Evolutionary conservation across 2,888 invertebrate species (phyloP), one percentile per base, ranked within the genome.

Genomic region (Elmis aenea): DNA sequence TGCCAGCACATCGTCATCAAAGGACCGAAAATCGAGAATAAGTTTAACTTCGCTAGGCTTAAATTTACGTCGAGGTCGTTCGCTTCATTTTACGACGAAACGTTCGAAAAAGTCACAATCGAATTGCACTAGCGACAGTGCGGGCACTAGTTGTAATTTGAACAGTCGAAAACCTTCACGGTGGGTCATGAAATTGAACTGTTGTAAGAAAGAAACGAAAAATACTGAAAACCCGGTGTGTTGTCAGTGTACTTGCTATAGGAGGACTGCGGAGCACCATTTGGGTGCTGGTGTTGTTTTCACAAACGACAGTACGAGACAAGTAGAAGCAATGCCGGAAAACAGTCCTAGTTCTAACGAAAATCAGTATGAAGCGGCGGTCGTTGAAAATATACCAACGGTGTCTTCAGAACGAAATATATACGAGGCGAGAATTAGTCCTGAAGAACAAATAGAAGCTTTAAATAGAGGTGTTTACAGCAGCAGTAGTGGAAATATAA

Each of bases 121-220:
- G 9, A 5, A 12, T 5, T 5, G 26, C 13, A 25, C 31, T 13
- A 26, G 35, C 16, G 23, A 28, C 8, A 37, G 42, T 14, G 33
- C 42, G 14, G 39, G 40, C 14, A 45, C 42, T 24, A 49, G 42
- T 14, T 34, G 45, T 21, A 25, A 43, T 1, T 45, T 21, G n/a
- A 45, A 30, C 13, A 33, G 49, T 13, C 63, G 64, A 38, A 67
- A 64, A 45, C 59, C 61, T 9, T 58, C 62, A 5, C 66, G 64
- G 51, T 68, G 67, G 67, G 55, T 58, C 15, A 55, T 65, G 49
- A 64, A 62, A 46, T 64, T 66, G 35, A 63, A 59, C 37, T 66
- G 58, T 38, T 49, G 60, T 14, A 67, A 64, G 36, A 62, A 62
- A 42, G 62, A 62, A 40, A 40, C 57, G 10, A 63, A 64, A 33